Conservation (phyloP, 1,140 invertebrate species). For the Limonius californicus region DNA sequence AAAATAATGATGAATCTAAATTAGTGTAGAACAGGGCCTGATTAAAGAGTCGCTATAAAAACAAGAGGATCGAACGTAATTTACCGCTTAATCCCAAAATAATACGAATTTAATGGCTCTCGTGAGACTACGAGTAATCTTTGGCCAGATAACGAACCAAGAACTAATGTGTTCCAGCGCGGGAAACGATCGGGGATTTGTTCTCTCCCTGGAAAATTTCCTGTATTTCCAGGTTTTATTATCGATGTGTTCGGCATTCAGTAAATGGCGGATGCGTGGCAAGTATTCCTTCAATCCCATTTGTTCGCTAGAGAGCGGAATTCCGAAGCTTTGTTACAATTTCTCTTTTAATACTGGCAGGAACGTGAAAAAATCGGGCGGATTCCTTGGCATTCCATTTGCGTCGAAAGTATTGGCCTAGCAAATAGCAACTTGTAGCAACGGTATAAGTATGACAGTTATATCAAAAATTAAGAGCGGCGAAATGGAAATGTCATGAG, state of each 20-base stretch:
- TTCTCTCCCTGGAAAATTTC: background rate
- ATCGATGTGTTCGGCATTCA: background rate
- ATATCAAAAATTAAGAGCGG: no score
- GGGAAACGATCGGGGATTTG: constrained; percentile 3
- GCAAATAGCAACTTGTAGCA: no score
- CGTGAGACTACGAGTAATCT: constrained; percentile 2
- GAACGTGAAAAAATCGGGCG: no score
- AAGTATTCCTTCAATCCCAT: no score
- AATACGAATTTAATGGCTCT: constrained; percentile 12
- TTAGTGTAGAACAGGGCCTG: background rate
- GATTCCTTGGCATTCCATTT: no score
- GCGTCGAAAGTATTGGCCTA: no score
- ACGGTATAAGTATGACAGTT: no score
- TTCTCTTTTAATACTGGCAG: no score
- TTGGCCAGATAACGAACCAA: constrained; percentile 14
- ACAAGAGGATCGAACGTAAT: constrained; percentile 4
- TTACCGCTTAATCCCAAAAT: constrained; percentile 13
- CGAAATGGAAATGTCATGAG: no score
- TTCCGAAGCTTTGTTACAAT: no score
- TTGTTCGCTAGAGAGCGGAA: no score
- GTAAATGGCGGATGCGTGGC: no score
- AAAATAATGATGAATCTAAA: constrained; percentile 5
- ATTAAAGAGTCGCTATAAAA: constrained; percentile 10
- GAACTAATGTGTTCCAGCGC: constrained; percentile 1
- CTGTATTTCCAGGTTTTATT: background rate